Evolutionary conservation across 37 sponge, comb jelly and placozoan species (phyloP).

Genomic region (Aplysina aerophoba): DNA sequence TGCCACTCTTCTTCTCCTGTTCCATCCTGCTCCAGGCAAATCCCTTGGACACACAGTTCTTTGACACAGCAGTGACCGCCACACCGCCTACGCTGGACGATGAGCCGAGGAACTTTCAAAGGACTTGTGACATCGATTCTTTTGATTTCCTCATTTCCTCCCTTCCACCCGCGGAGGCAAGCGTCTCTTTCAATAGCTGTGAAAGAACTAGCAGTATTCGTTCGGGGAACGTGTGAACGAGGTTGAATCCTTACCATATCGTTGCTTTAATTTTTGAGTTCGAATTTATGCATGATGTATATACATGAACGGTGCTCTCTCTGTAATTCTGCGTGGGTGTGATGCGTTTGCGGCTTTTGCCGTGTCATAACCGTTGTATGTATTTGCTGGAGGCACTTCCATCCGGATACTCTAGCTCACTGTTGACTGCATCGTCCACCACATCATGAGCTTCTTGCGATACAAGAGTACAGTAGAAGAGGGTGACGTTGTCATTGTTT

Average conservation of each 20-base stretch:
- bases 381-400: no score
- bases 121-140: not conserved
- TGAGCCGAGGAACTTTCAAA: not conserved
- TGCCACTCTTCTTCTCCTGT: not conserved
- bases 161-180: not conserved
- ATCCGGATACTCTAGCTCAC: no score
- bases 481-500: conserved; percentile 85
- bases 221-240: no score
- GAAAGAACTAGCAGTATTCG: no score
- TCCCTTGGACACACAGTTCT: conserved; percentile 42
- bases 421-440: not conserved
- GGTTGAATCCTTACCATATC: no score
- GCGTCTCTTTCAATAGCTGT: no score
- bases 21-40: conserved; percentile 22
- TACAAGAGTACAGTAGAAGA: conserved; percentile 59
- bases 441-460: conserved; percentile 68
- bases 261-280: no score
- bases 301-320: no score
- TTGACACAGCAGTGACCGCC: conserved; percentile 39
- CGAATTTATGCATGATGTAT: no score
- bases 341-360: no score
- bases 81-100: conserved; percentile 31
- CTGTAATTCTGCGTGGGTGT: no score
- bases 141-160: conserved; percentile 16
- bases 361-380: no score